Evolutionary conservation across 2,113 vertebrate genomes (phyloP), one percentile per base, ranked within the genome.

Genomic region (Notothenia rossii): DNA sequence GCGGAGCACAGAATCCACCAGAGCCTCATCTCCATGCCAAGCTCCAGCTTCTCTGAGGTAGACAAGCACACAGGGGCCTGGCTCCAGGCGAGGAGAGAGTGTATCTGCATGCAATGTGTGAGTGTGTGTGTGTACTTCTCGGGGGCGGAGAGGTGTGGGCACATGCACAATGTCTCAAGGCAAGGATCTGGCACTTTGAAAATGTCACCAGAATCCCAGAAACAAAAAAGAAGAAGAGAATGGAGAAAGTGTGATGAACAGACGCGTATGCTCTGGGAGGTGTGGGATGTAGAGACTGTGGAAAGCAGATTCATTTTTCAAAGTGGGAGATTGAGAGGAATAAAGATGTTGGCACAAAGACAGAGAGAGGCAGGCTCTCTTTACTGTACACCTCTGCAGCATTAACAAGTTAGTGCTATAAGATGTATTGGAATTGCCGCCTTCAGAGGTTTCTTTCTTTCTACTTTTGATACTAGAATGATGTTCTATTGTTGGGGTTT

Each of bases 131-230:
- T 71, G 40, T 36, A 22, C 59, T 55, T 81, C 71, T 45, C 1
- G 25, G 78, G 45, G 82, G 63, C 43, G 80, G 59, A 79, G 88
- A 75, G 77, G 76, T 88, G 82, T 86, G 85, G 88, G 84, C 86
- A 83, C 82, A 67, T 55, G 40, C 77, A 77, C 68, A 56, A 67
- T 84, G 85, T 91, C 86, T 90, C 84, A 84, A 89, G 83, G 90
- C 86, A 88, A 83, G 54, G 84, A 91, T 86, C 79, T 88, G 87
- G 87, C 75, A 80, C 87, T 86, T 84, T 87, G 86, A 93, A 90
- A 94, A 93, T 94, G 86, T 91, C 91, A 92, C 87, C 82, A 76
- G 81, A 88, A 87, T 88, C 81, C 70, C 71, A 83, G 78, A 84
- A 84, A 89, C 60, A 79, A 72, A 70, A 70, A 72, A 73, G 7